phyloP scores from a whole-genome alignment of 2,797 vertebrate genomes.

The Chanos chanos region DNA sequence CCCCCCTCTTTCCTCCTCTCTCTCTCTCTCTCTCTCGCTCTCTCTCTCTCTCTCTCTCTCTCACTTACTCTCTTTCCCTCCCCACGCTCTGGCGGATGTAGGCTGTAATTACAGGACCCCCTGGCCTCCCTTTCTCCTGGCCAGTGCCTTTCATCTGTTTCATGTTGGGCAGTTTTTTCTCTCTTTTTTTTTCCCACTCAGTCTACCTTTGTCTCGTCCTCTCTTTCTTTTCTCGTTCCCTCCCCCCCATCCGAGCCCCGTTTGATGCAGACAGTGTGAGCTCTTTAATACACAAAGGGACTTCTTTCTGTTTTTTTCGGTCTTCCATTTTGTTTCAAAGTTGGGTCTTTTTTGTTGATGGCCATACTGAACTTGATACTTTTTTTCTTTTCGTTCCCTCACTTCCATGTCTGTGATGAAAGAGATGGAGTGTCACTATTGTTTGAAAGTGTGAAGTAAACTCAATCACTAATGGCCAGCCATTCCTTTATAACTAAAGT shows the following conservation, averaged over 20 bases:
- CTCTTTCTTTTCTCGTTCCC: slow-evolving; percentile 47
- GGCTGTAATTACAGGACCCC: slow-evolving; percentile 96
- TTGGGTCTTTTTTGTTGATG: slow-evolving; percentile 47
- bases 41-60: slow-evolving; percentile 39
- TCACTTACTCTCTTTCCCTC: slow-evolving; percentile 45
- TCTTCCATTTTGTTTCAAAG: slow-evolving; percentile 63
- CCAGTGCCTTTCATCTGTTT: slow-evolving; percentile 88
- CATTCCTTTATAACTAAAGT: slow-evolving; percentile 26
- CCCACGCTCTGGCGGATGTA: slow-evolving; percentile 80
- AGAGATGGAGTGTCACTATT: neutral
- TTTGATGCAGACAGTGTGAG: slow-evolving; percentile 85
- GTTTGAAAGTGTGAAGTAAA: slow-evolving; percentile 18
- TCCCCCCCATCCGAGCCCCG: slow-evolving; percentile 56
- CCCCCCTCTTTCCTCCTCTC: slow-evolving; percentile 38
- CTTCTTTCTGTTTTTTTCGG: slow-evolving; percentile 44
- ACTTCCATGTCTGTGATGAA: slow-evolving; percentile 40
- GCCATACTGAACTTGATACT: slow-evolving; percentile 56
- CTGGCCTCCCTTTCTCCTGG: slow-evolving; percentile 83
- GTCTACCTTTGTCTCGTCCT: slow-evolving; percentile 62
- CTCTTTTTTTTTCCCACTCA: slow-evolving; percentile 65
- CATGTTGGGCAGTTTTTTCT: slow-evolving; percentile 74
- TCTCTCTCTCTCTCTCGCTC: slow-evolving; percentile 56
- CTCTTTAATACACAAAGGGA: slow-evolving; percentile 87
- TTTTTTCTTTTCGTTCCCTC: slow-evolving; percentile 33
- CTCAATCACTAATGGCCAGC: slow-evolving; percentile 43